Evolutionary conservation across 2,888 invertebrate genomes (phyloP).

Genomic region (Drepana falcataria): DNA sequence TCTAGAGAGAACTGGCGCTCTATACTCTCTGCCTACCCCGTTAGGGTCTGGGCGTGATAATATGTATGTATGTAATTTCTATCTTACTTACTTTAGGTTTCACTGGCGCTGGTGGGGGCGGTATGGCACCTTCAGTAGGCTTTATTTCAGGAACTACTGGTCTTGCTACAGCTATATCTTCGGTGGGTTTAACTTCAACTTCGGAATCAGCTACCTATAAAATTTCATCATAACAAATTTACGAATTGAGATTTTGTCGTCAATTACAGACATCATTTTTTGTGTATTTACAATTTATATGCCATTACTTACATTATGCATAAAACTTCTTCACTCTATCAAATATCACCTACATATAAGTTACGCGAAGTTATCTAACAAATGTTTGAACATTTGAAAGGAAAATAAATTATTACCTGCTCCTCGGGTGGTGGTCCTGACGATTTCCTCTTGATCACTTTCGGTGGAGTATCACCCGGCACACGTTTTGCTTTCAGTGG

Average conservation of each 20-base stretch:
- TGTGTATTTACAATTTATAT: neutral
- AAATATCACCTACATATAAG: too few relatives aligned
- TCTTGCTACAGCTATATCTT: constrained; percentile 60
- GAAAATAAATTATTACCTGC: constrained; percentile 26
- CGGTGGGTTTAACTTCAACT: constrained; percentile 28
- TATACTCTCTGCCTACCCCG: too few relatives aligned
- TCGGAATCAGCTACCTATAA: constrained; percentile 20
- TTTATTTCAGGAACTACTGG: constrained; percentile 67
- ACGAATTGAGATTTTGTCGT: too few relatives aligned
- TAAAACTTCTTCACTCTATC: neutral
- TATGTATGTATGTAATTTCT: too few relatives aligned
- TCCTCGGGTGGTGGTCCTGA: constrained; percentile 37
- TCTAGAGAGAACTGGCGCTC: too few relatives aligned
- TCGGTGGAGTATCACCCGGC: constrained; percentile 66
- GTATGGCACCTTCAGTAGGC: constrained; percentile 64
- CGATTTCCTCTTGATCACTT: constrained; percentile 71
- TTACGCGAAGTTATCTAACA: too few relatives aligned
- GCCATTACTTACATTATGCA: neutral
- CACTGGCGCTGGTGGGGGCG: constrained; percentile 56
- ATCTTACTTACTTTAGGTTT: constrained; percentile 52
- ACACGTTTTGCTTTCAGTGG: constrained; percentile 55
- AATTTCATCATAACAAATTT: neutral
- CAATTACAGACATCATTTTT: too few relatives aligned
- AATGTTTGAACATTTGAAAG: too few relatives aligned
- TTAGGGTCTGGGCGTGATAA: too few relatives aligned